Evolutionary conservation across 2,888 invertebrate genomes (phyloP).

Genomic region (Athalia circularis): DNA sequence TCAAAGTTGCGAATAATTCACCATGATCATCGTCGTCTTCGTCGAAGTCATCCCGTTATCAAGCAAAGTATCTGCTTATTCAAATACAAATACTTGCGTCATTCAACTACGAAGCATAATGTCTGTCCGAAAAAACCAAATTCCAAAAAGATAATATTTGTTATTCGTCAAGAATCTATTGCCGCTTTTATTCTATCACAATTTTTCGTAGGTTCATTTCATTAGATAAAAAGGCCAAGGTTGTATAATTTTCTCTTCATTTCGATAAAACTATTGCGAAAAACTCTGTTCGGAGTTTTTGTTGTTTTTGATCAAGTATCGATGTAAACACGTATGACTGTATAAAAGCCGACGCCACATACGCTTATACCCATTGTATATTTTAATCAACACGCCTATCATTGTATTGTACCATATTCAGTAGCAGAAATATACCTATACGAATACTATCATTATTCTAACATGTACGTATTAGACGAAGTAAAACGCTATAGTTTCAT

Average conservation of each 20-base stretch:
- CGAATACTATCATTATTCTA: constrained; percentile 36
- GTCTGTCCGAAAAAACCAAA: too few species aligned
- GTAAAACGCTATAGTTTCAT: constrained; percentile 41
- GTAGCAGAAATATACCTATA: constrained; percentile 10
- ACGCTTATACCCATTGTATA: constrained; percentile 28
- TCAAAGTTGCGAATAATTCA: constrained; percentile 10
- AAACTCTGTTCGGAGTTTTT: background rate
- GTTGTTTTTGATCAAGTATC: background rate
- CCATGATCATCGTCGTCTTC: background rate
- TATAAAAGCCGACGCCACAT: constrained; percentile 27
- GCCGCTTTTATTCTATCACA: too few species aligned
- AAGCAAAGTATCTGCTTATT: constrained; percentile 28
- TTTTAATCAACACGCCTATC: constrained; percentile 9
- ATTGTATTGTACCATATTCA: constrained; percentile 43
- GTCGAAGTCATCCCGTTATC: too few species aligned
- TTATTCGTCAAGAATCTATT: too few species aligned
- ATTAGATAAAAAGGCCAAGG: too few species aligned
- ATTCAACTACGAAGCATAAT: background rate
- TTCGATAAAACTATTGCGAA: too few species aligned
- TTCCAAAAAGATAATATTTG: too few species aligned
- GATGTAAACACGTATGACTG: background rate
- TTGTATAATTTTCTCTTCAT: background rate
- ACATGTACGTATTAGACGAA: constrained; percentile 21
- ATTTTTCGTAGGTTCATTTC: too few species aligned
- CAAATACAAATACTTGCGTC: background rate